phyloP scores from a whole-genome alignment of 2,797 vertebrate genomes.

The Anabacerthia variegaticeps region DNA sequence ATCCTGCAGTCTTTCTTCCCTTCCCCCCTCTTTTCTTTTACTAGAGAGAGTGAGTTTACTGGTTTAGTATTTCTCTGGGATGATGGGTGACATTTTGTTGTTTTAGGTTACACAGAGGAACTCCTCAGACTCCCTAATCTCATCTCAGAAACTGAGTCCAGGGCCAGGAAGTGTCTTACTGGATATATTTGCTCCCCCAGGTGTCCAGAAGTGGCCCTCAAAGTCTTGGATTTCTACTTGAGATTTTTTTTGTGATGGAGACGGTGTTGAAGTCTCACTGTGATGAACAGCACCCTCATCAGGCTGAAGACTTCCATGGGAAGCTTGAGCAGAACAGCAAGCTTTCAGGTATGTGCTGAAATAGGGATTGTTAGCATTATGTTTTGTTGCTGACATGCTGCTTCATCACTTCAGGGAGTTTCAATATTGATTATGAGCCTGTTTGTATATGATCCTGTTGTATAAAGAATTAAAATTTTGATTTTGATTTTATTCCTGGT shows the following conservation, averaged over 20 bases:
- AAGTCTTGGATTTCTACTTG: neutral
- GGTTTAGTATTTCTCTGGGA: neutral
- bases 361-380: neutral
- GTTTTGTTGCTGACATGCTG: neutral
- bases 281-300: constrained; percentile 66
- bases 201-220: neutral
- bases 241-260: constrained; percentile 59
- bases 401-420: neutral
- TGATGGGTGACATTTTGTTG: neutral
- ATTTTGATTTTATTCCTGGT: neutral
- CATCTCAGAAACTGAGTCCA: neutral
- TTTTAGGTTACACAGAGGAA: neutral
- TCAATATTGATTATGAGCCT: neutral
- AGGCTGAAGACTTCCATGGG: constrained; percentile 44
- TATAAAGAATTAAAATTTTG: neutral
- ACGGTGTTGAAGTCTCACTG: neutral
- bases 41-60: neutral
- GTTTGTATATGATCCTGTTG: neutral
- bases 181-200: neutral
- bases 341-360: constrained; percentile 64
- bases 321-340: constrained; percentile 67
- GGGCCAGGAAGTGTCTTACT: neutral
- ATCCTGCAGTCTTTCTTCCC: neutral
- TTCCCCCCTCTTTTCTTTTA: neutral
- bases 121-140: neutral